Evolutionary conservation across 2,888 invertebrate species (phyloP).

Genomic region (Tyria jacobaeae): DNA sequence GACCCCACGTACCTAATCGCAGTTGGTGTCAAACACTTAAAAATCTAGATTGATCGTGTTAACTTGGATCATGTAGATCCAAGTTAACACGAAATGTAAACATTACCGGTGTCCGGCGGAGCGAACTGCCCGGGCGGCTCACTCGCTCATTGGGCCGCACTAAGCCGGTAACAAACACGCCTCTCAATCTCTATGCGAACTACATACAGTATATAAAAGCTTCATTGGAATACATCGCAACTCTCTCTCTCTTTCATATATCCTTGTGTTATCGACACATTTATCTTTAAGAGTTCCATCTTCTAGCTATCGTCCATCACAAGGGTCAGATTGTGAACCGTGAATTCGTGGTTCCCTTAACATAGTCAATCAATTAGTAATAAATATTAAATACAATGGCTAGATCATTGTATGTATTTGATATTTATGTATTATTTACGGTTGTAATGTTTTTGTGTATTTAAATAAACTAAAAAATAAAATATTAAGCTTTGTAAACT

Average conservation of each 20-base stretch:
- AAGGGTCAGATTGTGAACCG: too few species aligned
- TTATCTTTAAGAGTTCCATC: too few species aligned
- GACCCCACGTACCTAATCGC: background rate
- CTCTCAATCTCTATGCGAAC: conserved; percentile 1
- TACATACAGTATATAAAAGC: background rate
- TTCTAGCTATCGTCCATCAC: too few species aligned
- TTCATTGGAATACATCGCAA: background rate
- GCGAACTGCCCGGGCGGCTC: background rate
- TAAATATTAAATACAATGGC: too few species aligned
- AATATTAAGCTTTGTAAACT: too few species aligned
- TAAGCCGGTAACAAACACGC: conserved; percentile 13
- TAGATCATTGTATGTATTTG: too few species aligned
- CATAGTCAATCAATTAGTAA: too few species aligned
- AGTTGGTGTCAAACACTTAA: background rate
- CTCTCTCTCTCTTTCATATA: background rate
- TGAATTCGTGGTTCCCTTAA: too few species aligned
- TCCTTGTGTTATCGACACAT: too few species aligned
- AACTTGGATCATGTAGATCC: background rate
- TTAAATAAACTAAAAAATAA: too few species aligned
- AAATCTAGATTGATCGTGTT: background rate
- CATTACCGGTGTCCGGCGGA: background rate
- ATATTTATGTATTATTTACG: too few species aligned
- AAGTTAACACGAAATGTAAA: background rate
- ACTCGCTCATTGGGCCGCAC: conserved; percentile 1
- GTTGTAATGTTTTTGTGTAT: too few species aligned